These are phyloP conservation scores for Arctocebus calabarensis DNA, from an alignment of 2,797 vertebrate genomes.

Conservation along the genomic window DNA sequence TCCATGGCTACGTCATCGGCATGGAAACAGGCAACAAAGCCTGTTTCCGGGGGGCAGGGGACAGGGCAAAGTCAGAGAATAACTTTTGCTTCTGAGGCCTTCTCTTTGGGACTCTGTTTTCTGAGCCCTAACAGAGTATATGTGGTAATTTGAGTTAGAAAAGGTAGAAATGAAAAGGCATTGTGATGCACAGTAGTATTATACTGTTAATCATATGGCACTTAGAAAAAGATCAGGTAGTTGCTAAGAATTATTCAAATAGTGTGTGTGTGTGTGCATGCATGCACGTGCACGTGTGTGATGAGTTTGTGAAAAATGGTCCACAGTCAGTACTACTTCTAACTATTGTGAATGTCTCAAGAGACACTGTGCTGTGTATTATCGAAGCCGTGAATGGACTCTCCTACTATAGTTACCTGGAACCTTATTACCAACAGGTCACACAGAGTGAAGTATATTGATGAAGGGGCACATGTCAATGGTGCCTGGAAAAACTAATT, in stretches of 20 bases:
- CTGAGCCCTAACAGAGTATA: neutral
- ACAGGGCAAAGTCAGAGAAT: neutral
- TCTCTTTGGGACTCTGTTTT: neutral
- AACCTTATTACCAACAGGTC: neutral
- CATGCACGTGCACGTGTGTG: neutral
- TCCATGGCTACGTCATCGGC: too few species aligned
- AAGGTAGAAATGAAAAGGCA: neutral
- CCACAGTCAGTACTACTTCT: neutral
- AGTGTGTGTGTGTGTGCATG: neutral
- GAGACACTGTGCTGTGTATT: neutral
- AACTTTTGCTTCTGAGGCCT: neutral
- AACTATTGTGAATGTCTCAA: neutral
- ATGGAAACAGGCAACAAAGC: too few species aligned
- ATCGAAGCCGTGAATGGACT: neutral
- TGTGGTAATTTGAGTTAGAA: neutral
- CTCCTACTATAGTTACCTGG: neutral
- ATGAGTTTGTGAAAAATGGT: neutral
- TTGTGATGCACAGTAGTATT: neutral
- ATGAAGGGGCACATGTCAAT: neutral
- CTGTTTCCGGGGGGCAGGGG: too few species aligned
- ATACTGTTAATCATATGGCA: neutral
- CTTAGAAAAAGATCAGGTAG: neutral
- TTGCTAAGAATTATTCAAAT: neutral
- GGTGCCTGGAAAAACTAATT: neutral
- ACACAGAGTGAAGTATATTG: neutral